Percentiles rank a stretch among this genome's conserved stretches.
These are phyloP conservation scores for Centropus unirufus DNA, from an alignment of 2,113 vertebrate genomes.

Conservation along the genomic window DNA sequence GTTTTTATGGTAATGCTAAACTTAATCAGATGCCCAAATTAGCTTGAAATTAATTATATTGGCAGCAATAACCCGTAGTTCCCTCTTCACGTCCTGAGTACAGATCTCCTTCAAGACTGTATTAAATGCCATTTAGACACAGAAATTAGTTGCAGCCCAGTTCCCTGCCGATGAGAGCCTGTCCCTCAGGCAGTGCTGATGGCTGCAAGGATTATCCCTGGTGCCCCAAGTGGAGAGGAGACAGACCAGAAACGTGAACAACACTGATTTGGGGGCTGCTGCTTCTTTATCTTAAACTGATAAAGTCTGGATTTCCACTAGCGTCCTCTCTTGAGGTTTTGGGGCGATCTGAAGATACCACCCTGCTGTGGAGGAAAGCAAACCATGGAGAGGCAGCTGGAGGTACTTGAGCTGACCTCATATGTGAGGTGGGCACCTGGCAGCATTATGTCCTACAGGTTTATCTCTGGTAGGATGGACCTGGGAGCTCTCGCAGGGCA, in stretches of 20 bases:
- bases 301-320: background rate
- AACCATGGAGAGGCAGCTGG: background rate
- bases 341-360: background rate
- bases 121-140: background rate
- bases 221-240: fast-evolving
- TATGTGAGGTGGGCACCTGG: background rate
- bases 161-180: fast-evolving
- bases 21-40: conserved; percentile 67
- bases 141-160: background rate
- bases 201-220: background rate
- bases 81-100: background rate
- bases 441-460: background rate
- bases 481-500: background rate
- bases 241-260: fast-evolving
- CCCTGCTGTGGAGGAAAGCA: background rate
- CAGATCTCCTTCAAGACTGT: background rate
- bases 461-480: background rate
- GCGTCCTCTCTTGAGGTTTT: fast-evolving
- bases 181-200: fast-evolving
- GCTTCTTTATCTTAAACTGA: background rate
- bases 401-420: background rate
- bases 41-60: conserved; percentile 65
- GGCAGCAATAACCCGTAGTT: conserved; percentile 24
- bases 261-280: background rate
- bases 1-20: conserved; percentile 53